A percentile compares a stretch with the other conserved stretches of the same genome.
These are phyloP conservation scores for Ectropis grisescens DNA, from an alignment of 1,140 invertebrate species.

Conservation along the genomic window DNA sequence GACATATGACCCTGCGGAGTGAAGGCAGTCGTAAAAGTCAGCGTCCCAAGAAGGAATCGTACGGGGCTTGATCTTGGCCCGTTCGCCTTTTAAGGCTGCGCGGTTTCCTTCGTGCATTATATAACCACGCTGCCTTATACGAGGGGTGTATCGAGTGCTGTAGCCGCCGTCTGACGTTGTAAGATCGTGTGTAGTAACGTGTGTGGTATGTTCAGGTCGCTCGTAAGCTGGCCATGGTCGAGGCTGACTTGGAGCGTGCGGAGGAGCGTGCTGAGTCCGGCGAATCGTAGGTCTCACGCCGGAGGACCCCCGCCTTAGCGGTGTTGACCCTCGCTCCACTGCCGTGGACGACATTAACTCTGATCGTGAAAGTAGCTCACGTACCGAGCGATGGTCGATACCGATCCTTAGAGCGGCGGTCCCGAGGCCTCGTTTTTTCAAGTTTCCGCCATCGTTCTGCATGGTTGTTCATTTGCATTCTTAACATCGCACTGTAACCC, in stretches of 20 bases:
- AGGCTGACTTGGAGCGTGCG: conserved; percentile 99
- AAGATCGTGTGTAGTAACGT: too few relatives aligned
- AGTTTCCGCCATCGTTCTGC: conserved; percentile 57
- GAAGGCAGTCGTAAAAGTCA: conserved; percentile 55
- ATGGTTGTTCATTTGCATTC: conserved; percentile 66
- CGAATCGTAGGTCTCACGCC: conserved; percentile 92
- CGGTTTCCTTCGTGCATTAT: conserved; percentile 50
- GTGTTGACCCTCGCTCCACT: conserved; percentile 6
- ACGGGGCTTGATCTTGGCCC: conserved; percentile 46
- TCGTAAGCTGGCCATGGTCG: conserved; percentile 99
- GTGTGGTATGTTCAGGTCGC: conserved; percentile 87
- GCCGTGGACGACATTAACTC: conserved; percentile 8
- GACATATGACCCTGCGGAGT: conserved; percentile 54
- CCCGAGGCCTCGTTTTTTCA: conserved; percentile 43
- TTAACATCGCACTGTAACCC: conserved; percentile 61
- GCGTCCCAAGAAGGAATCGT: conserved; percentile 44
- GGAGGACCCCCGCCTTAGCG: conserved; percentile 14
- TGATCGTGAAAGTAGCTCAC: conserved; percentile 5
- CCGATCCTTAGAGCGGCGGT: conserved; percentile 24
- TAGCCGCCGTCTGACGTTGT: too few relatives aligned
- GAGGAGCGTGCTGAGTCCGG: conserved; percentile 99
- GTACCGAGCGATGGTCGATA: conserved; percentile 24
- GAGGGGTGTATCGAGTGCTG: conserved; percentile 17
- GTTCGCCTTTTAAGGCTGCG: conserved; percentile 48
- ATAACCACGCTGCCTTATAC: conserved; percentile 57